Evolutionary conservation across 1,140 invertebrate species (phyloP).

Genomic region (Papilio polytes): DNA sequence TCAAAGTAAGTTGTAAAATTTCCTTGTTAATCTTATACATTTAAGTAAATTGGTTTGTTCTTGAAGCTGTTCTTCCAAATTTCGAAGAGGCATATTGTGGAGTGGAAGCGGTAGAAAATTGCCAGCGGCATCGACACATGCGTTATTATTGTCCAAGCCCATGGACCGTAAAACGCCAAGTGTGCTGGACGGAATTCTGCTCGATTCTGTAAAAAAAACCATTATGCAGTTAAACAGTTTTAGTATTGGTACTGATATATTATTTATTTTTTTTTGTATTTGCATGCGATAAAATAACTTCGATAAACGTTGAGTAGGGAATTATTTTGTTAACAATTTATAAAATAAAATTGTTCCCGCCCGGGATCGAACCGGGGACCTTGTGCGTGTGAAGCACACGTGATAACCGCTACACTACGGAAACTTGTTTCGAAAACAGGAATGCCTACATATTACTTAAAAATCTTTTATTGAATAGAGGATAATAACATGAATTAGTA

Average conservation of each 20-base stretch:
- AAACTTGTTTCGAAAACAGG: not conserved
- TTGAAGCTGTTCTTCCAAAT: constrained; percentile 98
- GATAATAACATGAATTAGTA: too few species aligned
- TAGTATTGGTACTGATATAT: too few species aligned
- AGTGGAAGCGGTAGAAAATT: constrained; percentile 96
- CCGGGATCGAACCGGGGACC: constrained; percentile 38
- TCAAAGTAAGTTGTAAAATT: not conserved
- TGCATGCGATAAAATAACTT: not conserved
- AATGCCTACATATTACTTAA: too few species aligned
- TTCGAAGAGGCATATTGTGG: constrained; percentile 97
- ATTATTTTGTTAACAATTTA: not conserved
- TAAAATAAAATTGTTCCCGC: constrained; percentile 6
- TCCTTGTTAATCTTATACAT: constrained; percentile 51
- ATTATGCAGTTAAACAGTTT: not conserved
- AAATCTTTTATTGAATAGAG: too few species aligned
- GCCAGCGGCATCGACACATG: constrained; percentile 93
- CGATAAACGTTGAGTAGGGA: not conserved
- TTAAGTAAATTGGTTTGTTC: constrained; percentile 73
- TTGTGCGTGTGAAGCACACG: constrained; percentile 39
- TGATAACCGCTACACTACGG: constrained; percentile 39
- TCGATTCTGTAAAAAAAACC: constrained; percentile 81
- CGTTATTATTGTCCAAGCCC: constrained; percentile 95
- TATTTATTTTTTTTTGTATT: too few species aligned
- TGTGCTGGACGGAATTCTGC: constrained; percentile 92
- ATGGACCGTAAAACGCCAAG: constrained; percentile 91